phyloP scores from a whole-genome alignment of 2,888 invertebrate species.

The Cataglyphis rosenhaueri region DNA sequence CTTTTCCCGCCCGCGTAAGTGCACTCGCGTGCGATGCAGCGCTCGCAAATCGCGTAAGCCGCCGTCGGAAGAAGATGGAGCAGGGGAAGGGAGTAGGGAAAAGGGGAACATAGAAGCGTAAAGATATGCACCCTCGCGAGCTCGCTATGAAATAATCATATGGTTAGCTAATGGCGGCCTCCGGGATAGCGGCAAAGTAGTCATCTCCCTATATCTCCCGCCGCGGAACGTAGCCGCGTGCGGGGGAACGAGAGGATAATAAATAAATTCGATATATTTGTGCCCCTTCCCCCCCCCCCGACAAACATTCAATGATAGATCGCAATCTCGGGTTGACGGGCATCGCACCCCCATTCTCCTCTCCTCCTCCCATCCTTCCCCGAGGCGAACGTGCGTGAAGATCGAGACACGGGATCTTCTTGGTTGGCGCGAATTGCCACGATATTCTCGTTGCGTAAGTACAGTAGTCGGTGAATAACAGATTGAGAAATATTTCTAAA shows the following conservation, averaged over 20 bases:
- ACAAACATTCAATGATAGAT: conserved; percentile 85
- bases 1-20: conserved; percentile 42
- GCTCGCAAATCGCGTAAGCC: conserved; percentile 65
- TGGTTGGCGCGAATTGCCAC: conserved; percentile 57
- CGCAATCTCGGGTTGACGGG: conserved; percentile 79
- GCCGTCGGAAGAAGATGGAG: conserved; percentile 45
- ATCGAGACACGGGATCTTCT: conserved; percentile 66
- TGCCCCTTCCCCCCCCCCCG: conserved; percentile 76
- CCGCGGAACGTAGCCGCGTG: conserved; percentile 53
- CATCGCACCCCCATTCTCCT: conserved; percentile 6
- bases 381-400: conserved; percentile 70
- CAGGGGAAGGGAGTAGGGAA: conserved; percentile 32
- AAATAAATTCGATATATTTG: conserved; percentile 85
- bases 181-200: conserved; percentile 75
- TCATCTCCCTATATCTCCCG: conserved; percentile 23
- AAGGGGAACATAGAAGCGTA: conserved; percentile 55
- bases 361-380: neutral
- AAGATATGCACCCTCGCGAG: conserved; percentile 81
- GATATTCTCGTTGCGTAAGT: neutral
- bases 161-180: conserved; percentile 85
- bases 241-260: conserved; percentile 79
- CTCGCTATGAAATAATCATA: conserved; percentile 85
- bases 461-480: conserved; percentile 15
- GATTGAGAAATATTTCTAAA: conserved; percentile 14
- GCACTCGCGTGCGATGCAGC: conserved; percentile 53